A percentile compares a stretch with the other conserved stretches of the same genome.
phyloP scores from a whole-genome alignment of 2,888 invertebrate species.

The Lagria hirta region DNA sequence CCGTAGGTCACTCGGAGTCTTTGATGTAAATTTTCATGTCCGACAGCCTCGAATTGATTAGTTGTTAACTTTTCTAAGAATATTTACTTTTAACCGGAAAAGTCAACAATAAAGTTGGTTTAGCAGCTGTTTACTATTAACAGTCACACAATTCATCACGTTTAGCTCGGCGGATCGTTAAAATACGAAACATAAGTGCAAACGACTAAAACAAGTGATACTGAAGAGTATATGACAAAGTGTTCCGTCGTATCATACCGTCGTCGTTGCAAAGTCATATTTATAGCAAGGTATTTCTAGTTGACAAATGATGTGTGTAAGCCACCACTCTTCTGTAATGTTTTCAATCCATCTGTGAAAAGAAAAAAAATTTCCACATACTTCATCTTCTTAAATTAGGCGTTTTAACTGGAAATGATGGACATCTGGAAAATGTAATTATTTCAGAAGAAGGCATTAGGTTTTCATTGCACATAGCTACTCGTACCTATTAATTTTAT shows the following conservation, averaged over 20 bases:
- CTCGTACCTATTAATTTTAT: no score
- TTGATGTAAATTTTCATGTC: no score
- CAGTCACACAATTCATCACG: conserved; percentile 43
- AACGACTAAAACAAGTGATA: conserved; percentile 42
- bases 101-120: conserved; percentile 35
- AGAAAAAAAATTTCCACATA: conserved; percentile 30
- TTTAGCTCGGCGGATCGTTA: conserved; percentile 46
- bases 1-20: no score
- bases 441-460: no score
- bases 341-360: conserved; percentile 45
- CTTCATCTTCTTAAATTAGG: conserved; percentile 36
- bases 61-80: conserved; percentile 19
- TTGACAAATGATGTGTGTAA: conserved; percentile 47
- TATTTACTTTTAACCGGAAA: conserved; percentile 38
- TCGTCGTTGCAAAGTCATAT: conserved; percentile 25
- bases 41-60: neutral
- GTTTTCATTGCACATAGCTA: no score
- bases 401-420: conserved; percentile 17
- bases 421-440: conserved; percentile 24
- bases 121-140: conserved; percentile 44
- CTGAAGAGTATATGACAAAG: conserved; percentile 45
- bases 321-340: conserved; percentile 37
- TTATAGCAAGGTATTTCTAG: conserved; percentile 43
- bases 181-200: conserved; percentile 50
- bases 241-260: conserved; percentile 38